Conservation (phyloP, 2,113 vertebrate species). For the Leptocoma aspasia region DNA sequence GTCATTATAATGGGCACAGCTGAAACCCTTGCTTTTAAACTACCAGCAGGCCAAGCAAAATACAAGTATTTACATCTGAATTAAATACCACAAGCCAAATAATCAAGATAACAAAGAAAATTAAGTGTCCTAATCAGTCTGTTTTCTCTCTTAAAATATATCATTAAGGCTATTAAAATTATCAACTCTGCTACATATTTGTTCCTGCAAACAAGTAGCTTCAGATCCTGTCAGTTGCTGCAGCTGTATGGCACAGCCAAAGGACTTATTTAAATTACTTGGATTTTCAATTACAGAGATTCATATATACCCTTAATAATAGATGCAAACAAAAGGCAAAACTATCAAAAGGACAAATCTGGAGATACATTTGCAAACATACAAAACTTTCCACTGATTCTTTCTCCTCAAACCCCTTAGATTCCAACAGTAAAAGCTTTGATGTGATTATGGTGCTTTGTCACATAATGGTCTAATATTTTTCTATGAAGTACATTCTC, state of each 20-base stretch:
- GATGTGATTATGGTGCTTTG: neutral
- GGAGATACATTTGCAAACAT: neutral
- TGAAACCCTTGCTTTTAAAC: neutral
- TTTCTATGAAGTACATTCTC: neutral
- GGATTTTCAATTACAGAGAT: neutral
- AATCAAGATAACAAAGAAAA: slow-evolving; percentile 22
- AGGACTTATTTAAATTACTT: neutral
- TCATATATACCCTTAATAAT: neutral
- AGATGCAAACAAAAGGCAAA: neutral
- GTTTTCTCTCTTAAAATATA: neutral
- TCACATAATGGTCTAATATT: neutral
- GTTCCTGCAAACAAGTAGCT: neutral
- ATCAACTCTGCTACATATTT: neutral
- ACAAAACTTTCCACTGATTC: neutral
- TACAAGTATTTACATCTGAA: neutral
- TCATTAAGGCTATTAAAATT: neutral
- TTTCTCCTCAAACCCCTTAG: neutral
- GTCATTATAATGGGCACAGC: neutral
- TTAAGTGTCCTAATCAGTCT: neutral
- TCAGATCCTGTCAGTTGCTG: neutral
- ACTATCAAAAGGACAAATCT: neutral
- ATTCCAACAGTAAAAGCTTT: neutral
- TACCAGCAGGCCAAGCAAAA: neutral
- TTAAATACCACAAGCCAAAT: slow-evolving; percentile 16
- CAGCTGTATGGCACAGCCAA: neutral